Evolutionary conservation across 2,113 vertebrate species (phyloP).

Genomic region (Planiliza haematocheilus): DNA sequence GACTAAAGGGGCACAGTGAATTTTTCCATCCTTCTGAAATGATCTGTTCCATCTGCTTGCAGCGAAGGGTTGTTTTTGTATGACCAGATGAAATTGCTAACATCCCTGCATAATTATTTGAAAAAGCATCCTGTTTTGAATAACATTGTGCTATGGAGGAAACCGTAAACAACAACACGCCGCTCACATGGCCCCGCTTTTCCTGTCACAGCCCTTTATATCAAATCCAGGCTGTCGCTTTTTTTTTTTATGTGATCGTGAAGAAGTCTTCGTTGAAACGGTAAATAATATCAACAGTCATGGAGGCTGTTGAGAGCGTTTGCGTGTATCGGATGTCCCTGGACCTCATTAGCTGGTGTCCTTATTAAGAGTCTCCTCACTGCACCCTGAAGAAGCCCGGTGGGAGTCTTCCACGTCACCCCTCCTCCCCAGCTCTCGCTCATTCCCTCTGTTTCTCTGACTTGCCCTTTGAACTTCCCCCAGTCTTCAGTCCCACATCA

Average conservation of each 20-base stretch:
- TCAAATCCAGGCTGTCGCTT: conserved; percentile 47
- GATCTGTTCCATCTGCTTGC: conserved; percentile 75
- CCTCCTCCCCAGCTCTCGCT: conserved; percentile 30
- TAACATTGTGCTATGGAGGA: conserved; percentile 62
- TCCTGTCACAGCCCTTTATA: conserved; percentile 41
- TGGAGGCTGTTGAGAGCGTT: conserved; percentile 20
- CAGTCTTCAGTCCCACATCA: conserved; percentile 72
- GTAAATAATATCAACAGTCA: conserved; percentile 28
- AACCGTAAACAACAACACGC: conserved; percentile 70
- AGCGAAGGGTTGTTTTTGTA: conserved; percentile 66
- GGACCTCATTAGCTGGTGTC: conserved; percentile 73
- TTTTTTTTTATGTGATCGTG: conserved; percentile 47
- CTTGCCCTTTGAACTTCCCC: conserved; percentile 74
- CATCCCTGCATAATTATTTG: conserved; percentile 75
- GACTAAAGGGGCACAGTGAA: conserved; percentile 43
- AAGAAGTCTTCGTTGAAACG: conserved; percentile 22
- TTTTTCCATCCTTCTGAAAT: conserved; percentile 68
- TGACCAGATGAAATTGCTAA: conserved; percentile 78
- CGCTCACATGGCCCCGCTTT: conserved; percentile 47
- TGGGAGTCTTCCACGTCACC: conserved; percentile 49
- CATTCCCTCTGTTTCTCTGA: conserved; percentile 62
- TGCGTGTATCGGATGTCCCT: conserved; percentile 53
- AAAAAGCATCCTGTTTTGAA: conserved; percentile 82
- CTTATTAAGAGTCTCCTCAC: conserved; percentile 75
- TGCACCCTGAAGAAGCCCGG: conserved; percentile 57